Conservation (phyloP, 2,797 vertebrate genomes). For the Hydrocynus forskahlii region DNA sequence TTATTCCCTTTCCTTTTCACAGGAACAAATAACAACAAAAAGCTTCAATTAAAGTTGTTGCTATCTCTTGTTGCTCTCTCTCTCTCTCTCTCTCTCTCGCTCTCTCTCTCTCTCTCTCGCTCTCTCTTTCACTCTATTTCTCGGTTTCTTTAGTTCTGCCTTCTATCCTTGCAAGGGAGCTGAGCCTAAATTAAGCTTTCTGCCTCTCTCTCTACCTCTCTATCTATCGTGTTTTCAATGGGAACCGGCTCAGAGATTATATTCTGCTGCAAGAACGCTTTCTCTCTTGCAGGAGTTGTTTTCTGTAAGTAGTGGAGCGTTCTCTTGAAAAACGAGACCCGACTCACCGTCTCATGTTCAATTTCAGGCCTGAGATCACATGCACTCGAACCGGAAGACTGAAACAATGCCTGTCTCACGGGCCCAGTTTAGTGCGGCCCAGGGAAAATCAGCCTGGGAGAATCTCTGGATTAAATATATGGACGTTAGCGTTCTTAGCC, state of each 20-base stretch:
- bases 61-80: too few relatives aligned
- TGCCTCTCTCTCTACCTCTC: not conserved
- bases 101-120: too few relatives aligned
- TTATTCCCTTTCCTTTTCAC: not conserved
- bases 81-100: too few relatives aligned
- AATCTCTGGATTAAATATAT: constrained; percentile 1
- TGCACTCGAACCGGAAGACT: constrained; percentile 41
- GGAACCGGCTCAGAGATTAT: constrained; percentile 14
- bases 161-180: constrained; percentile 4
- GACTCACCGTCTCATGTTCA: constrained; percentile 44
- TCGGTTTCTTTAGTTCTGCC: not conserved
- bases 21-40: not conserved
- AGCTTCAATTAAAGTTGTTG: constrained; percentile 3
- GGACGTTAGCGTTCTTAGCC: not conserved
- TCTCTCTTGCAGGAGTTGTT: constrained; percentile 31
- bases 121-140: not conserved
- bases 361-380: constrained; percentile 54
- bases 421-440: not conserved
- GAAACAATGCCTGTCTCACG: constrained; percentile 32
- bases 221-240: constrained; percentile 3
- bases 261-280: constrained; percentile 1
- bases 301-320: constrained; percentile 8
- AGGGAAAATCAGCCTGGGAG: constrained; percentile 16
- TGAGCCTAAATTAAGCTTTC: constrained; percentile 33
- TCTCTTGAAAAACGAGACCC: constrained; percentile 46